Base-by-base conservation (phyloP, 2,888 invertebrate species). In the Torymus aiolomorphi region DNA sequence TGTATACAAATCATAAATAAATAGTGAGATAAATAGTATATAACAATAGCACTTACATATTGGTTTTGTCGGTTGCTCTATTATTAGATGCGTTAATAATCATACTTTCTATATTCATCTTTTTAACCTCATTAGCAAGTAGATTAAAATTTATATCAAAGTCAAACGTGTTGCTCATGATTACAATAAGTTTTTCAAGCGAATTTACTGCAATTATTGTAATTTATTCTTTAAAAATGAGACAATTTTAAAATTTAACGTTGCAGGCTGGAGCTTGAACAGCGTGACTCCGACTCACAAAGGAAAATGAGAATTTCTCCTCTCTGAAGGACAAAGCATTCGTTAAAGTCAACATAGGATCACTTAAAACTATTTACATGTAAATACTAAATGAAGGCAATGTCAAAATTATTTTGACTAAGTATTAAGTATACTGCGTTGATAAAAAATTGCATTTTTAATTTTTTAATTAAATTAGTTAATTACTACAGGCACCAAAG, bases 281-380 rank as follows among this genome's bases (percentile, higher is more conserved):
- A 31, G 4, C 8, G 31, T 31, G 31, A 31, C 31, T 31, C 31
- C 31, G 31, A 31, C 31, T 31, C 31, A 31, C 31, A 31, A 31
- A 65, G 31, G 56, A 24, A 51, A 57, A 66, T 67, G 51, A 52
- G 59, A 59, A 75, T 72, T 66, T 75, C 59, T 66, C 57, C 67
- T 52, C 52, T 61, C 8, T 54, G 52, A 76, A 76, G 76, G 76
- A 54, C 76, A 11, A 69, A 61, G 16, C 51, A 67, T 76, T 52
- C 67, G 75, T 57, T 59, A 61, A 76, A 66, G 56, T 49, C 65
- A 63, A 72, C 52, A 61, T n/a, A n/a, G n/a, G 5, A 57, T 14
- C 18, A 31, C 62, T 72, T 70, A 54, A 71, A 24, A 31, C 2
- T 31, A 31, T 52, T 65, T 31, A n/a, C 14, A 57, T 18, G 66